A percentile compares a stretch with the other conserved stretches of the same genome.
Evolutionary conservation across 2,113 vertebrate species (phyloP).

Genomic region (Rhinoptilus africanus): DNA sequence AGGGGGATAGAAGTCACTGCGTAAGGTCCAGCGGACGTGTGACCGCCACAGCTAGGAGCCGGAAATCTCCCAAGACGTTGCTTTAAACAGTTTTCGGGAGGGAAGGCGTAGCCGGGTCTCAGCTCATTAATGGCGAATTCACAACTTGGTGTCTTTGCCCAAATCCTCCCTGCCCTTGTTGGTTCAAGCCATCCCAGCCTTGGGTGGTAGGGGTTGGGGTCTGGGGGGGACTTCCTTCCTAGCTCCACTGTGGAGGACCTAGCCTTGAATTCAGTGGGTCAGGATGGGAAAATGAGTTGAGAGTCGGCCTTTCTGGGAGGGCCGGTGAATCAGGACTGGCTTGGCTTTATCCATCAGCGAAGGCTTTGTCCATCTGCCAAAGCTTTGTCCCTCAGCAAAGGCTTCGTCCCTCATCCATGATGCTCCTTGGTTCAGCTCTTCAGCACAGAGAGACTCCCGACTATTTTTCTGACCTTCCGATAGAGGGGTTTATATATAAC

Average conservation of each 20-base stretch:
- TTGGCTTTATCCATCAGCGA: not conserved
- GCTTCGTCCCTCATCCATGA: not conserved
- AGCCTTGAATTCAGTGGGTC: not conserved
- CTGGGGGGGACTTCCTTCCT: not conserved
- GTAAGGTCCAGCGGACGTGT: fast-evolving
- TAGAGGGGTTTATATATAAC: not conserved
- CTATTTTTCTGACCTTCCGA: not conserved
- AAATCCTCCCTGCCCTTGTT: not conserved
- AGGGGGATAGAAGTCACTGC: not conserved
- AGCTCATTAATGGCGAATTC: not conserved
- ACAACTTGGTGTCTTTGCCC: not conserved
- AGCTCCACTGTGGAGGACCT: not conserved
- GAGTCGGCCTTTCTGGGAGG: not conserved
- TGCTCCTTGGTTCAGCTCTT: not conserved
- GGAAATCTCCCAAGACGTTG: not conserved
- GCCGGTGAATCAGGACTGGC: not conserved
- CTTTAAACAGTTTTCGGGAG: not conserved
- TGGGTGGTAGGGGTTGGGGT: not conserved
- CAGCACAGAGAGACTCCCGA: not conserved
- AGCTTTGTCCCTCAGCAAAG: not conserved
- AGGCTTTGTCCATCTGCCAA: not conserved
- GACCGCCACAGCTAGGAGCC: not conserved
- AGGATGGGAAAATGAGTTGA: not conserved
- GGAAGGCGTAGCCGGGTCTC: not conserved
- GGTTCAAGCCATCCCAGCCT: not conserved